Base-by-base conservation (phyloP, 2,797 vertebrate species). In the Phyllotis vaccarum region DNA sequence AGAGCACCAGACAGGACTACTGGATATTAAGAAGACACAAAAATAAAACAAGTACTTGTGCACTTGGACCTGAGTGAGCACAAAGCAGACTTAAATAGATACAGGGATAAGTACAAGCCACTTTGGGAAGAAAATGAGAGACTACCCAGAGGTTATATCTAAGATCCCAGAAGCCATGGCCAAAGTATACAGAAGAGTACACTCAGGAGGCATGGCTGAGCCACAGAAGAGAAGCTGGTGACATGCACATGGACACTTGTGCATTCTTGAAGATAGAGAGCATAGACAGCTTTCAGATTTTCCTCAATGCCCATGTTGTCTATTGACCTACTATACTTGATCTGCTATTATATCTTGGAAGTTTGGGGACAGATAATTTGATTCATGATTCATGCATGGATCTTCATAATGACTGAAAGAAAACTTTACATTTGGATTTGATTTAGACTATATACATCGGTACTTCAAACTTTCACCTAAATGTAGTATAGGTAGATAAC, bases 11-110 rank as follows among this genome's bases (percentile, higher is more conserved):
- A 10, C 5, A 52, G 22, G 40, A 58, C 24, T 86, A 66, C 81
- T 29, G n/a, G 21, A 2, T 31, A 64, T 27, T 64, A 81, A 85
- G 85, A 72, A 17, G 19, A 2, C 27, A 58, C 27, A 76, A 76
- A 80, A 78, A 58, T 27, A 94, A 94, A 87, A 94, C 5, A 56
- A 80, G 27, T 7, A 21, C 87, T 87, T 90, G 40, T 40, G 89
- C 11, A 54, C 40, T 58, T 64, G 43, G 37, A 64, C 34, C 70
- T 74, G 17, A 78, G 4, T 56, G 34, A 75, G 6, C 52, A 80
- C 52, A 58, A 79, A 66, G 17, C 11, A 75, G 17, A 46, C 56
- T 88, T 83, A 89, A 74, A 89, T 60, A 75, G 46, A 46, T 12
- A 58, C n/a, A 72, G 37, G 40, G 12, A 60, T 37, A 82, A 87